A percentile compares a stretch with the other conserved stretches of the same genome.
Evolutionary conservation across 2,113 vertebrate species (phyloP).

Genomic region (Strigops habroptila): DNA sequence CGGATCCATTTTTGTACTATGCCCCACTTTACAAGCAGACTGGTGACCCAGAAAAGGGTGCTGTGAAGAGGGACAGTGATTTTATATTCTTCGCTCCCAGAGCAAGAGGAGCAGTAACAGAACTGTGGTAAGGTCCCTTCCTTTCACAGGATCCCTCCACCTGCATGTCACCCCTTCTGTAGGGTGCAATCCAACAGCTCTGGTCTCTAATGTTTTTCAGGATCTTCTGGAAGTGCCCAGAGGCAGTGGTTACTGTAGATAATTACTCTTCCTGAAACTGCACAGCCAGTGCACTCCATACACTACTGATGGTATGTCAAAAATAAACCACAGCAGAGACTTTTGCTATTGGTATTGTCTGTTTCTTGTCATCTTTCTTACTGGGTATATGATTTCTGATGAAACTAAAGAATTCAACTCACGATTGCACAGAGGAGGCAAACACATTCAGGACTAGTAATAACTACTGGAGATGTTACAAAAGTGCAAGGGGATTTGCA

Average conservation of each 20-base stretch:
- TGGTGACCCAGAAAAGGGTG: neutral
- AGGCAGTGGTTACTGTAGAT: neutral
- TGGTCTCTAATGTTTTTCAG: neutral
- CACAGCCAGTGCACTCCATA: neutral
- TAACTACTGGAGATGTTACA: neutral
- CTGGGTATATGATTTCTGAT: neutral
- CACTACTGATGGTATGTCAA: neutral
- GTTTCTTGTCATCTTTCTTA: neutral
- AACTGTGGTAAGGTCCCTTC: neutral
- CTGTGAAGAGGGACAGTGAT: neutral
- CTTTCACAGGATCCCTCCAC: neutral
- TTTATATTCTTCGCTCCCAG: neutral
- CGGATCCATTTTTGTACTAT: neutral
- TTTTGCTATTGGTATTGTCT: neutral
- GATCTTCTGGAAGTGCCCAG: neutral
- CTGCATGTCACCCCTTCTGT: neutral
- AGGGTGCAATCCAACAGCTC: neutral
- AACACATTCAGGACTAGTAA: neutral
- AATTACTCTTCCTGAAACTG: neutral
- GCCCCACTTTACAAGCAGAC: neutral
- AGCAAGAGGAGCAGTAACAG: neutral
- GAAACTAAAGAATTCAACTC: neutral
- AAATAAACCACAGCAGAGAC: neutral
- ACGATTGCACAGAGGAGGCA: neutral
- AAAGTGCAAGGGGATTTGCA: slow-evolving; percentile 2